These are phyloP conservation scores for Tetramorium simillimum DNA, from an alignment of 1,140 invertebrate species.

Conservation along the genomic window DNA sequence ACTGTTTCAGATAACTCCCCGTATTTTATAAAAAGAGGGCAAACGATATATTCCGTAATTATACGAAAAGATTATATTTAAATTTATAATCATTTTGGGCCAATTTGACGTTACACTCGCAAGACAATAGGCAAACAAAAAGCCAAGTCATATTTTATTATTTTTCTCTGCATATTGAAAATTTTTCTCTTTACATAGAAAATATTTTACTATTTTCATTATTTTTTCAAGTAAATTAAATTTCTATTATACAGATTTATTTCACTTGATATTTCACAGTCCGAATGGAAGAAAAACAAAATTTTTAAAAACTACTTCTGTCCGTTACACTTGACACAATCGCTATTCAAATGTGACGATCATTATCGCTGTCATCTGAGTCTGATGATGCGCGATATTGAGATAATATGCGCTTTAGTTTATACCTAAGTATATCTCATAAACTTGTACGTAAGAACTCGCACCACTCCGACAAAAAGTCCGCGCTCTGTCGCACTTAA, in stretches of 20 bases:
- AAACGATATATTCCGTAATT: not conserved
- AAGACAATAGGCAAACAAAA: not conserved
- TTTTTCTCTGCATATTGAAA: not conserved
- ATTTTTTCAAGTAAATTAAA: slow-evolving; percentile 4
- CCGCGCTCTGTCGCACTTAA: not conserved
- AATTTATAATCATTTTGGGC: not conserved
- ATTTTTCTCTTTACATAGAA: not conserved
- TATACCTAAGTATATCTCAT: not conserved
- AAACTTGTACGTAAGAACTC: not conserved
- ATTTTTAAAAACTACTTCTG: not conserved
- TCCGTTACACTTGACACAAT: not conserved
- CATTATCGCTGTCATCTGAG: not conserved
- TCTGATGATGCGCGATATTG: not conserved
- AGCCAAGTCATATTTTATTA: not conserved
- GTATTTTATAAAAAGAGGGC: slow-evolving; percentile 6
- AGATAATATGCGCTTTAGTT: slow-evolving; percentile 11
- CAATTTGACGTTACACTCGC: not conserved
- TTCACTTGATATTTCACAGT: not conserved
- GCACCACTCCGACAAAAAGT: not conserved
- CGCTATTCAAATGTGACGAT: not conserved
- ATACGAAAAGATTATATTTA: slow-evolving; percentile 18
- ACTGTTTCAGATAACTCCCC: slow-evolving; percentile 18
- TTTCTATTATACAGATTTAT: not conserved
- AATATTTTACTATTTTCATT: slow-evolving; percentile 17
- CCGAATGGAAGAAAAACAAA: not conserved